Evolutionary conservation across 2,888 invertebrate genomes (phyloP).

Genomic region (Parochlus steinenii): DNA sequence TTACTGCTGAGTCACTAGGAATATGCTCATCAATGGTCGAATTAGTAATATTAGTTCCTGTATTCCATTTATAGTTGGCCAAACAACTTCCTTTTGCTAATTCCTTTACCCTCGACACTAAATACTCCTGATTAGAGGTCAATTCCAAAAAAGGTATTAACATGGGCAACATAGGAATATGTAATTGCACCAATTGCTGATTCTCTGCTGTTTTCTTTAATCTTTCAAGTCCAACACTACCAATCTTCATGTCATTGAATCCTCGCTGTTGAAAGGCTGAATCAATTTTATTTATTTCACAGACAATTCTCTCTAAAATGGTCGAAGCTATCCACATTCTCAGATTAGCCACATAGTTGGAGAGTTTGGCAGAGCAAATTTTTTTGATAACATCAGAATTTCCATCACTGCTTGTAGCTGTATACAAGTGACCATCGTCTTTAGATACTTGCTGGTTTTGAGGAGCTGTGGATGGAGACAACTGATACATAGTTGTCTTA

Average conservation of each 20-base stretch:
- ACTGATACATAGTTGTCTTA: conserved; percentile 27
- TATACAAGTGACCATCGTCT: conserved; percentile 23
- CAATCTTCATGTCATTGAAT: conserved; percentile 45
- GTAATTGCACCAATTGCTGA: conserved; percentile 26
- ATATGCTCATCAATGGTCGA: conserved; percentile 41
- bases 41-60: conserved; percentile 38
- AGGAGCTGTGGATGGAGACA: conserved; percentile 24
- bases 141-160: conserved; percentile 68
- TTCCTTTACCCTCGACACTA: conserved; percentile 61
- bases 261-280: conserved; percentile 52
- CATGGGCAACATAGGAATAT: conserved; percentile 29
- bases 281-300: conserved; percentile 57
- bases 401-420: conserved; percentile 18
- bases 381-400: conserved; percentile 29
- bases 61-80: conserved; percentile 77
- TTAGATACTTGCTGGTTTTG: conserved; percentile 1
- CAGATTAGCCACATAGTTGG: conserved; percentile 63
- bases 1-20: conserved; percentile 75
- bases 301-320: conserved; percentile 55
- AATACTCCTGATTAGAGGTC: conserved; percentile 70
- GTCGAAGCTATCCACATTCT: conserved; percentile 78
- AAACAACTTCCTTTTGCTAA: conserved; percentile 72
- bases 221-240: conserved; percentile 52
- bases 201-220: conserved; percentile 53
- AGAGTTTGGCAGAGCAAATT: conserved; percentile 41